Evolutionary conservation across 2,113 vertebrate species (phyloP).

Genomic region (Alethe diademata): DNA sequence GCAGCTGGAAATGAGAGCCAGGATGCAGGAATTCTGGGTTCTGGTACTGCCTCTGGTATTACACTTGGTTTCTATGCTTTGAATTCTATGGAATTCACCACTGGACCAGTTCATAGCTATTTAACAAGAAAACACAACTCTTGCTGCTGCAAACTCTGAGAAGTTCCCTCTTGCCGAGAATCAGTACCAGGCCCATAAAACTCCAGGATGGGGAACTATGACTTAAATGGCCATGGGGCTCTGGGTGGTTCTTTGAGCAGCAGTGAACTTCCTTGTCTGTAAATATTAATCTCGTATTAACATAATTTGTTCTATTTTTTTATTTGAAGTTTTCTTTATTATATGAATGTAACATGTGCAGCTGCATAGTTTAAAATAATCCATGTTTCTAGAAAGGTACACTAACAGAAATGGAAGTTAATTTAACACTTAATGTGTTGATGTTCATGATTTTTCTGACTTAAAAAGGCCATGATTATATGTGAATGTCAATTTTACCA

Average conservation of each 20-base stretch:
- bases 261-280: neutral
- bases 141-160: neutral
- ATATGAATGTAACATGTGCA: neutral
- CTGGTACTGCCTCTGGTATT: neutral
- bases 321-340: neutral
- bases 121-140: neutral
- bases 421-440: conserved; percentile 47
- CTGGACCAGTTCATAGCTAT: neutral
- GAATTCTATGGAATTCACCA: neutral
- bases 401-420: neutral
- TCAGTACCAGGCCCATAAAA: neutral
- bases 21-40: neutral
- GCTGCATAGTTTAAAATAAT: neutral
- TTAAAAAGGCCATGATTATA: conserved; percentile 7
- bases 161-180: neutral
- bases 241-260: neutral
- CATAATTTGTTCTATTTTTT: conserved; percentile 38
- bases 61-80: neutral
- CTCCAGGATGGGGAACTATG: neutral
- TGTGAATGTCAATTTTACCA: neutral
- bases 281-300: conserved; percentile 25
- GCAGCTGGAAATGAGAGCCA: neutral
- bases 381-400: neutral
- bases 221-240: neutral
- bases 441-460: conserved; percentile 48